Evolutionary conservation across 1,140 invertebrate genomes (phyloP).

Genomic region (Drosophila pandora): DNA sequence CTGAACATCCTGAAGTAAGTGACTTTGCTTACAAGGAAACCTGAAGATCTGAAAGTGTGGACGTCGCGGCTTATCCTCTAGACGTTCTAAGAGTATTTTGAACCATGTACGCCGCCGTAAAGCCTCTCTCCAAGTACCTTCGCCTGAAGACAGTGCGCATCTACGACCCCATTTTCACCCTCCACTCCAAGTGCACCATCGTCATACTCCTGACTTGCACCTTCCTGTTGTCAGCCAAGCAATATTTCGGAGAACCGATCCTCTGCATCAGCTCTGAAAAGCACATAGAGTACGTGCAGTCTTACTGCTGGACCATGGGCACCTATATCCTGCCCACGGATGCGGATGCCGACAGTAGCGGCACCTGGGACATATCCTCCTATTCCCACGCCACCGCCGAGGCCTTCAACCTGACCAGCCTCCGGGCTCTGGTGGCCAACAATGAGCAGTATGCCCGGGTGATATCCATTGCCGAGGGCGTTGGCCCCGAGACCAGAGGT

Average conservation of each 20-base stretch:
- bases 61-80: too few species aligned
- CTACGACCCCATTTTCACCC: slow-evolving; percentile 87
- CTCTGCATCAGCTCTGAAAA: slow-evolving; percentile 86
- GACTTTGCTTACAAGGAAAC: too few species aligned
- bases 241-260: slow-evolving; percentile 89
- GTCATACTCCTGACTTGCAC: slow-evolving; percentile 87
- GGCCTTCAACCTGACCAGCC: slow-evolving; percentile 49
- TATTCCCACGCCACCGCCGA: neutral
- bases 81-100: too few species aligned
- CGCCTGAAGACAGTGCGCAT: slow-evolving; percentile 87
- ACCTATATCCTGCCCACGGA: slow-evolving; percentile 86
- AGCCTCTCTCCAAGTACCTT: slow-evolving; percentile 77
- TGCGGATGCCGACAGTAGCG: slow-evolving; percentile 1
- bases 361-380: neutral
- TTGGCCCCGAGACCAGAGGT: slow-evolving; percentile 67
- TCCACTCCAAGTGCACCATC: slow-evolving; percentile 89
- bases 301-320: slow-evolving; percentile 91
- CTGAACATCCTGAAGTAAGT: neutral
- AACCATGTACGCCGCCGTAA: slow-evolving; percentile 63
- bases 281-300: slow-evolving; percentile 87
- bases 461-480: slow-evolving; percentile 67
- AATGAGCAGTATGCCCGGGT: slow-evolving; percentile 59
- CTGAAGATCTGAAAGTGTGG: too few species aligned
- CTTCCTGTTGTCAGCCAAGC: slow-evolving; percentile 87
- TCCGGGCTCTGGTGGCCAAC: slow-evolving; percentile 45